These are phyloP conservation scores for Heterocephalus glaber DNA, from an alignment of 2,113 vertebrate genomes.

Conservation along the genomic window DNA sequence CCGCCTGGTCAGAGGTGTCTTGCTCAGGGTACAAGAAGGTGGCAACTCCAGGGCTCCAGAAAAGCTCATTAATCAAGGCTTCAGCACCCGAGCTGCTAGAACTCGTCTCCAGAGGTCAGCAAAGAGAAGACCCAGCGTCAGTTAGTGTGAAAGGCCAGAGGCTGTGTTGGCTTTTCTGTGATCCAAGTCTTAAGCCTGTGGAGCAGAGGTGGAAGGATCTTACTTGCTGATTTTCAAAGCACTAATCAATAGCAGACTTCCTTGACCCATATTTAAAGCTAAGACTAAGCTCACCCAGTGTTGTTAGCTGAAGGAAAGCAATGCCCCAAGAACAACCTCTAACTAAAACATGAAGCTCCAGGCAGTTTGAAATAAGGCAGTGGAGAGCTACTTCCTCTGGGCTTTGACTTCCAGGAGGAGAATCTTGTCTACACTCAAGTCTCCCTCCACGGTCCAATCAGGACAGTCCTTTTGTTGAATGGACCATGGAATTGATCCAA, in stretches of 20 bases:
- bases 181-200: background rate
- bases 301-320: background rate
- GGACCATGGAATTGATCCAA: background rate
- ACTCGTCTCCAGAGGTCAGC: background rate
- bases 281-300: background rate
- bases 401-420: background rate
- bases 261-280: too few relatives aligned
- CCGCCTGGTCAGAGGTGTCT: background rate
- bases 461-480: background rate
- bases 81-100: rapidly evolving
- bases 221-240: background rate
- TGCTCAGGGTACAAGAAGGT: background rate
- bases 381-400: background rate
- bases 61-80: background rate
- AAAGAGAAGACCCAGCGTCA: background rate
- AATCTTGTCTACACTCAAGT: background rate
- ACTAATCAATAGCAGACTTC: background rate
- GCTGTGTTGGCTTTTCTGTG: background rate
- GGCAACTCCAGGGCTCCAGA: background rate
- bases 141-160: constrained; percentile 1
- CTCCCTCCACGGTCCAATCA: too few relatives aligned
- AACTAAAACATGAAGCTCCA: background rate
- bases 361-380: background rate
- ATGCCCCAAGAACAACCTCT: background rate
- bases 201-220: background rate